Conservation (phyloP, 2,888 invertebrate species). For the Andricus quercusramuli region DNA sequence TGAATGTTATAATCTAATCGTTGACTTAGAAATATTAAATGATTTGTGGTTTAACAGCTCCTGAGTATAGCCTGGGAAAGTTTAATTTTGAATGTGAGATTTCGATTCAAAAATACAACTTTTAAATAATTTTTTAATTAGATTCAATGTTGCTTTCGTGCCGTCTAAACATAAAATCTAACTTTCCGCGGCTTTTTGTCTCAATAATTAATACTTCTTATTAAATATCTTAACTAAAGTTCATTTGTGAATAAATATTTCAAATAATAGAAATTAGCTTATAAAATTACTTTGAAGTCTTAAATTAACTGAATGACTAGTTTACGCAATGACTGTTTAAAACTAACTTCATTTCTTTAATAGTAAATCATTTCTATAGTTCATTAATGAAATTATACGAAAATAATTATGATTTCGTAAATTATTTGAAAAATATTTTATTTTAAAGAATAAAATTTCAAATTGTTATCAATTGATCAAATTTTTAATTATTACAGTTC, state of each 20-base stretch:
- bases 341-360: not conserved
- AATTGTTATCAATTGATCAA: too few species aligned
- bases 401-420: too few species aligned
- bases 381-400: too few species aligned
- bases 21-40: not conserved
- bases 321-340: not conserved
- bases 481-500: too few species aligned
- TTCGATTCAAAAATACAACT: not conserved
- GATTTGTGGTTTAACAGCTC: not conserved
- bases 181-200: not conserved
- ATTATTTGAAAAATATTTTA: too few species aligned
- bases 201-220: not conserved
- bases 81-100: not conserved
- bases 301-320: not conserved
- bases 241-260: not conserved
- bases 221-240: too few species aligned
- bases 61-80: not conserved
- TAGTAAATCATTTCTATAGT: too few species aligned
- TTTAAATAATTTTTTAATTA: not conserved
- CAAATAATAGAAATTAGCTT: not conserved
- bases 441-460: too few species aligned
- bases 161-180: not conserved
- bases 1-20: not conserved
- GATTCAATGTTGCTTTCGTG: too few species aligned
- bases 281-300: not conserved